phyloP scores from a whole-genome alignment of 2,113 vertebrate species.

The Alexandromys fortis region DNA sequence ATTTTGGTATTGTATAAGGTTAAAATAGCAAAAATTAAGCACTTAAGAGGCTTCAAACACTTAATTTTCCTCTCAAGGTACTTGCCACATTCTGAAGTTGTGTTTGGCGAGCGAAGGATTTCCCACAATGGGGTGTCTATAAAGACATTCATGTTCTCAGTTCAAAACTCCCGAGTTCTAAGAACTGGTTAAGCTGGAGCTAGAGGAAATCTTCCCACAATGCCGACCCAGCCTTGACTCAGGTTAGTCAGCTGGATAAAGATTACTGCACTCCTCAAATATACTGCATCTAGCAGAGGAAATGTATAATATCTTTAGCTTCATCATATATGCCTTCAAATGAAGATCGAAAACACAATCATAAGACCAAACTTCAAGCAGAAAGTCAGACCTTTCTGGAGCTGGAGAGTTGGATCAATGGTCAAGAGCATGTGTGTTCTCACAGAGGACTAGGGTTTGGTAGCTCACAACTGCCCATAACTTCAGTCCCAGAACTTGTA shows the following conservation, averaged over 20 bases:
- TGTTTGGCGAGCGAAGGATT: background rate
- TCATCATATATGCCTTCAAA: background rate
- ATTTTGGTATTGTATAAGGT: background rate
- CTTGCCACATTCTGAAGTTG: conserved; percentile 24
- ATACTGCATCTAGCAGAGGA: background rate
- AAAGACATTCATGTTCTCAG: background rate
- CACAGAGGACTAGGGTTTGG: background rate
- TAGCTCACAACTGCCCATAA: background rate
- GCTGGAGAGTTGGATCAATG: background rate
- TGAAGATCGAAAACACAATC: background rate
- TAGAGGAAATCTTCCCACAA: background rate
- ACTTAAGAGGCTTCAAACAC: background rate
- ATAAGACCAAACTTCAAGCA: background rate
- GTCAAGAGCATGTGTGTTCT: background rate
- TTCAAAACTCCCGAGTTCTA: background rate
- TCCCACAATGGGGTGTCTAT: background rate
- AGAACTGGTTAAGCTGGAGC: conserved; percentile 1
- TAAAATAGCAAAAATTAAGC: conserved; percentile 7
- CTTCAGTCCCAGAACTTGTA: background rate
- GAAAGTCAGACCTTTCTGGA: background rate
- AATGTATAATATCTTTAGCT: background rate
- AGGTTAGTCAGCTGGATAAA: background rate
- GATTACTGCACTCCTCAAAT: background rate
- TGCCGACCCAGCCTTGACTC: background rate
- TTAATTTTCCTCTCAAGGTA: background rate